phyloP scores from a whole-genome alignment of 1,140 invertebrate genomes.

The Nasonia giraulti region DNA sequence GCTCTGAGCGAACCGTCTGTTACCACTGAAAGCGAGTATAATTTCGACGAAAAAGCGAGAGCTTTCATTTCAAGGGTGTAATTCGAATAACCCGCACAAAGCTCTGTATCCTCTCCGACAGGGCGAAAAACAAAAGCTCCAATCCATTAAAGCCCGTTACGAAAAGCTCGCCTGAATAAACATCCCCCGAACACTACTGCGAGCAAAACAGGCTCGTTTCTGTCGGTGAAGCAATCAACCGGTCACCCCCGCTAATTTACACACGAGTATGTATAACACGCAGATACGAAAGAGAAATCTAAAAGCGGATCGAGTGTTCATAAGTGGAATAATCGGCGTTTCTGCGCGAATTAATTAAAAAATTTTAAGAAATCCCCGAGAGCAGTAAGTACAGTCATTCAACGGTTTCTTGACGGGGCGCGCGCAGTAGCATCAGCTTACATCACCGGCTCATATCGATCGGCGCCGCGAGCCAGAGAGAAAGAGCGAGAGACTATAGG shows the following conservation, averaged over 20 bases:
- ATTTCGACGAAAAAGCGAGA: not conserved
- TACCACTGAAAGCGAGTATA: no score
- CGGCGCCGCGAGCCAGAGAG: not conserved
- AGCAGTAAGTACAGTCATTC: constrained; percentile 9
- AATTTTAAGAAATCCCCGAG: not conserved
- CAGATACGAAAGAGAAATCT: no score
- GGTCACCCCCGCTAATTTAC: not conserved
- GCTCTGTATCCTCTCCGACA: not conserved
- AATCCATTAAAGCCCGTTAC: not conserved
- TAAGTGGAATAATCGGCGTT: no score
- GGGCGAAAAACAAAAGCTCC: not conserved
- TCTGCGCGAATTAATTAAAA: not conserved
- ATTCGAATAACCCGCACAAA: not conserved
- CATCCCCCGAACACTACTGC: not conserved
- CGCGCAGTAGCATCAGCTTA: not conserved
- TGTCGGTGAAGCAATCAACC: not conserved
- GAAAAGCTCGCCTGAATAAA: not conserved
- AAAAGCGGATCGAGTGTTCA: no score
- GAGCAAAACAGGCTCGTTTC: not conserved
- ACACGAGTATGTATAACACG: not conserved
- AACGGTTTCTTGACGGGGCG: not conserved
- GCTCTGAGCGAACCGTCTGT: no score
- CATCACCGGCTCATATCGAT: constrained; percentile 31
- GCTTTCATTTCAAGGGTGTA: not conserved
- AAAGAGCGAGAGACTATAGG: not conserved